phyloP scores from a whole-genome alignment of 2,888 invertebrate genomes.

The Torymus aiolomorphi region DNA sequence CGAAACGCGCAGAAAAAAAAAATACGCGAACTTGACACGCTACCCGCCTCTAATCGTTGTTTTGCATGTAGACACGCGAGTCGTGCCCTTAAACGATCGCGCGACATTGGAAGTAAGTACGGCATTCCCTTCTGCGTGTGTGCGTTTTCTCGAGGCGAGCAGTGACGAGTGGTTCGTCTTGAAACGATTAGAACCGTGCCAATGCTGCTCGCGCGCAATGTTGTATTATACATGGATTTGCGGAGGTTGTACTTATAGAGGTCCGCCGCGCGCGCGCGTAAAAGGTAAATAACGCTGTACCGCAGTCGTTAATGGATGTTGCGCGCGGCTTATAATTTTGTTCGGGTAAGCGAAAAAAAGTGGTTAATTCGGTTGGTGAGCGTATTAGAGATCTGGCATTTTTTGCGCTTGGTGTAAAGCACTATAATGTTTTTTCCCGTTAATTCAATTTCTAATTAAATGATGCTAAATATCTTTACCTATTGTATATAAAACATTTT shows the following conservation, averaged over 20 bases:
- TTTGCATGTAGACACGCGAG: conserved; percentile 28
- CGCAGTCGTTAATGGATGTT: no score
- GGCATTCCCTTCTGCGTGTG: neutral
- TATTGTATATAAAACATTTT: no score
- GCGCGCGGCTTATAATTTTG: no score
- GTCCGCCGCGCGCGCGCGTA: neutral
- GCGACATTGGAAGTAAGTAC: neutral
- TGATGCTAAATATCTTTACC: no score
- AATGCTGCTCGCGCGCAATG: conserved; percentile 57
- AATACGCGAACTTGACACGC: conserved; percentile 34
- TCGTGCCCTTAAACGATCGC: conserved; percentile 24
- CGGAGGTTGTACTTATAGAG: neutral
- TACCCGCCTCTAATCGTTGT: neutral
- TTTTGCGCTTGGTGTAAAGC: no score
- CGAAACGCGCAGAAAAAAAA: neutral
- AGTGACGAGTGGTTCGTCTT: conserved; percentile 61
- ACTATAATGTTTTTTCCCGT: no score
- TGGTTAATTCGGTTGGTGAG: no score
- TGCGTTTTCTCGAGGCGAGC: conserved; percentile 5
- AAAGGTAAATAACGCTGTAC: conserved; percentile 16
- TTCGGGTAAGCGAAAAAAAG: no score
- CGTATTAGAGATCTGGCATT: no score
- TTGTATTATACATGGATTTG: neutral
- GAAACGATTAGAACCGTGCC: conserved; percentile 66
- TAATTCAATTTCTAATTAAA: no score